Conservation (phyloP, 1,140 invertebrate genomes). For the Papilio aristodemus region DNA sequence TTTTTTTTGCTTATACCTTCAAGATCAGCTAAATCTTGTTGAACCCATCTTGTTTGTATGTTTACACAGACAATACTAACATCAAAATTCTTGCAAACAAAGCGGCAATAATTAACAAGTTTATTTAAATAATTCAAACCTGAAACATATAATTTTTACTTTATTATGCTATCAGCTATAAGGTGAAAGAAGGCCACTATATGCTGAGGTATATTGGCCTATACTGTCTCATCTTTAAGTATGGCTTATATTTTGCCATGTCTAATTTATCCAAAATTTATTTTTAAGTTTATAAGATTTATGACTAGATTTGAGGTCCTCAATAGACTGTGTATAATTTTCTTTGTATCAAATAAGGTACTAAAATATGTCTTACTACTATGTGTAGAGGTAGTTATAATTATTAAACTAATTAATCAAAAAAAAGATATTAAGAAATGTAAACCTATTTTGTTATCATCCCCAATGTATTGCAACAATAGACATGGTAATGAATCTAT, state of each 20-base stretch:
- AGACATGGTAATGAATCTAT: slow-evolving; percentile 84
- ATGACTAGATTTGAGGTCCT: too few relatives aligned
- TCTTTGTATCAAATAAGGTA: too few relatives aligned
- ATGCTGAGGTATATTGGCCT: too few relatives aligned
- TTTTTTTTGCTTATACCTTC: slow-evolving; percentile 52
- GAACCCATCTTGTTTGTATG: slow-evolving; percentile 81
- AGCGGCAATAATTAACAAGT: slow-evolving; percentile 80
- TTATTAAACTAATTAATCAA: too few relatives aligned
- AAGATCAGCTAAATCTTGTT: slow-evolving; percentile 63
- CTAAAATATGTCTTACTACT: too few relatives aligned
- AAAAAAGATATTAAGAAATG: slow-evolving; percentile 46
- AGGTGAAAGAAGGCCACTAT: neutral
- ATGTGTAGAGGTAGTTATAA: too few relatives aligned
- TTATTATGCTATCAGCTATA: too few relatives aligned
- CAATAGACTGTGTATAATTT: too few relatives aligned
- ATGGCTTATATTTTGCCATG: too few relatives aligned
- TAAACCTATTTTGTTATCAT: slow-evolving; percentile 74
- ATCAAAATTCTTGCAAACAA: slow-evolving; percentile 77
- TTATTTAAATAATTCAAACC: slow-evolving; percentile 79
- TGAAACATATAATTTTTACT: slow-evolving; percentile 42
- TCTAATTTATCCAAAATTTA: too few relatives aligned
- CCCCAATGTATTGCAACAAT: slow-evolving; percentile 74
- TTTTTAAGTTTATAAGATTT: too few relatives aligned
- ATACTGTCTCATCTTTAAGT: too few relatives aligned
- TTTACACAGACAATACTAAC: slow-evolving; percentile 82